Base-by-base conservation (phyloP, 1,140 invertebrate species). In the Drosophila asahinai region DNA sequence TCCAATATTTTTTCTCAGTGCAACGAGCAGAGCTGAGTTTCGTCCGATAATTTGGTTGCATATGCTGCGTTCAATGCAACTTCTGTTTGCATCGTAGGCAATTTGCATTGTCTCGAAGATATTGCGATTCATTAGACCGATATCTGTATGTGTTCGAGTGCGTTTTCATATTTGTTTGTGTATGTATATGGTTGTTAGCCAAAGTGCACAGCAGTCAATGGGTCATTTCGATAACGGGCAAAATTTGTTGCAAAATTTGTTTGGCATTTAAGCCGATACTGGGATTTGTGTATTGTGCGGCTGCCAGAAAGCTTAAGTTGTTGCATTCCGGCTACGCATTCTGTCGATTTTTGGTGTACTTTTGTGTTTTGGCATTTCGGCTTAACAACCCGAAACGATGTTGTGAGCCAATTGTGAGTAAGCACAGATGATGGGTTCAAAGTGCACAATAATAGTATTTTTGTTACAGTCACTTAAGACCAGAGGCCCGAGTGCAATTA, bases 51-150 rank as follows among this genome's bases (percentile, higher is more conserved):
- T 68, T 47, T 40, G 36, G 66, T 66, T 68, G 67, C 63, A 71
- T 57, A 22, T 55, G 40, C 49, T 55, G 30, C 30, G 49, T 25
- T 57, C 38, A 47, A 63, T 77, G 57, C 82, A 70, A 63, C 74
- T 75, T 73, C 65, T 64, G 71, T 54, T 64, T 73, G 63, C 64
- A 84, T 77, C 60, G 71, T 25, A 70, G 76, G 82, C 81, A 81
- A 74, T 84, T 80, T 65, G 77, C 49, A 78, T 78, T 83, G 81
- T 86, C 77, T 87, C 80, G 47, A 87, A 87, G 83, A 87, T 87
- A 87, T 87, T 83, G 83, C 77, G 72, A 83, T 87, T 87, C 83
- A 87, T 87, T 87, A 87, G 68, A 67, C 63, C 79, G 80, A 86
- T 86, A 66, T 60, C 66, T 52, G 47, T 52, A 60, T 60, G 66